phyloP scores from a whole-genome alignment of 2,797 vertebrate genomes.

The Garrulus glandarius region DNA sequence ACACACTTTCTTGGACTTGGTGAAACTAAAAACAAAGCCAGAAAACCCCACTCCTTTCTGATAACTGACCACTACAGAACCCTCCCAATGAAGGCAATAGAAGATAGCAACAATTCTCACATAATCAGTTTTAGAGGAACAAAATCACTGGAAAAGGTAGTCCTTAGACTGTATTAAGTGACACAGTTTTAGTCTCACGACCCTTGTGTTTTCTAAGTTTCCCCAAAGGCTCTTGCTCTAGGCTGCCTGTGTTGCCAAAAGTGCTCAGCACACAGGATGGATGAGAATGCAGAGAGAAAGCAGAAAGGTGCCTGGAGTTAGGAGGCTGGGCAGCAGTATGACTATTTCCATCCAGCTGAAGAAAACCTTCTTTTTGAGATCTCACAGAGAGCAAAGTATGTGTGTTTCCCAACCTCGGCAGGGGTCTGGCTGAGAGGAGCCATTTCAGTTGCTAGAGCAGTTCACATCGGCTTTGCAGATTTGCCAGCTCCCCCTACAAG shows the following conservation, averaged over 20 bases:
- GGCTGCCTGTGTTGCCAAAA: background rate
- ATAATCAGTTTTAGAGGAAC: background rate
- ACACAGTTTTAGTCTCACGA: background rate
- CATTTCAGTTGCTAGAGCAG: background rate
- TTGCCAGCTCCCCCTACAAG: constrained; percentile 45
- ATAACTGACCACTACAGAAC: background rate
- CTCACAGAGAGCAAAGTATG: background rate
- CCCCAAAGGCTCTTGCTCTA: background rate
- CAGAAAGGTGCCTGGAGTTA: background rate
- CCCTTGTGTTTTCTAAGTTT: background rate
- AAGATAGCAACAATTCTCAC: background rate
- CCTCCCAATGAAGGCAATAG: background rate
- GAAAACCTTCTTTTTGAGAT: background rate
- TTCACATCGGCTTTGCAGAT: constrained; percentile 10
- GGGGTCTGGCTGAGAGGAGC: background rate
- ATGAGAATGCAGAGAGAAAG: background rate
- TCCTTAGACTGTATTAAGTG: background rate
- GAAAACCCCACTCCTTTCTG: background rate
- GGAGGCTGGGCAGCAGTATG: background rate
- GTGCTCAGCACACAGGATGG: background rate
- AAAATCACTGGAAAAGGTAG: background rate
- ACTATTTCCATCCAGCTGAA: background rate
- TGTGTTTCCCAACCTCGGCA: background rate
- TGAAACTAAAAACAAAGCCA: background rate
- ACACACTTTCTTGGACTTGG: background rate